A percentile compares a stretch with the other conserved stretches of the same genome.
phyloP scores from a whole-genome alignment of 1,140 invertebrate genomes.

The Venturia canescens region DNA sequence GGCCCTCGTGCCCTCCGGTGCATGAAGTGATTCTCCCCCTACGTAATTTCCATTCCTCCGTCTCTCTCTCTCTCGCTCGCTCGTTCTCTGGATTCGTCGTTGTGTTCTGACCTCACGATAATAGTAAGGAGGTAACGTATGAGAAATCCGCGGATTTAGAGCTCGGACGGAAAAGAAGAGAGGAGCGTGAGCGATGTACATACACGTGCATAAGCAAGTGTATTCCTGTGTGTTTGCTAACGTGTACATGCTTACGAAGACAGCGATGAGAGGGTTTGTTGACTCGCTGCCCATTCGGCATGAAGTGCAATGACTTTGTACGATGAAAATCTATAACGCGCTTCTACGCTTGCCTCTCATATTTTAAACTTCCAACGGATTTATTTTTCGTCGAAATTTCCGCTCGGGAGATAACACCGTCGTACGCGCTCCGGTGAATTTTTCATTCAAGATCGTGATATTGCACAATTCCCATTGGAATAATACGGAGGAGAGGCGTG shows the following conservation, averaged over 20 bases:
- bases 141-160: neutral
- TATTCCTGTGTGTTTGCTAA: conserved; percentile 38
- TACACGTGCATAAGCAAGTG: conserved; percentile 55
- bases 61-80: conserved; percentile 20
- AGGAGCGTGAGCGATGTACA: conserved; percentile 12
- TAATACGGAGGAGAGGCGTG: neutral
- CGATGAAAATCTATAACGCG: conserved; percentile 73
- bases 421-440: neutral
- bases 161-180: conserved; percentile 47
- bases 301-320: conserved; percentile 74
- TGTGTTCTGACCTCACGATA: conserved; percentile 28
- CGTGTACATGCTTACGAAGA: conserved; percentile 33
- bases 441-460: neutral
- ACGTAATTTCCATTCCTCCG: conserved; percentile 38
- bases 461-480: neutral
- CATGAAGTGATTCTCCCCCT: conserved; percentile 66
- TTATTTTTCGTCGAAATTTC: conserved; percentile 12
- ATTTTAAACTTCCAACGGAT: conserved; percentile 43
- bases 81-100: conserved; percentile 41
- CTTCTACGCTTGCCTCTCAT: conserved; percentile 50
- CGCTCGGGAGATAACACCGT: conserved; percentile 13
- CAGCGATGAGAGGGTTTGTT: conserved; percentile 66
- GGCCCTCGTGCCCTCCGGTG: conserved; percentile 65
- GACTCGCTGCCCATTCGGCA: conserved; percentile 75
- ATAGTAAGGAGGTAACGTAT: neutral